Evolutionary conservation across 2,797 vertebrate species (phyloP), one percentile per base, ranked within the genome.

Genomic region (Rhabdophis nuchalis): DNA sequence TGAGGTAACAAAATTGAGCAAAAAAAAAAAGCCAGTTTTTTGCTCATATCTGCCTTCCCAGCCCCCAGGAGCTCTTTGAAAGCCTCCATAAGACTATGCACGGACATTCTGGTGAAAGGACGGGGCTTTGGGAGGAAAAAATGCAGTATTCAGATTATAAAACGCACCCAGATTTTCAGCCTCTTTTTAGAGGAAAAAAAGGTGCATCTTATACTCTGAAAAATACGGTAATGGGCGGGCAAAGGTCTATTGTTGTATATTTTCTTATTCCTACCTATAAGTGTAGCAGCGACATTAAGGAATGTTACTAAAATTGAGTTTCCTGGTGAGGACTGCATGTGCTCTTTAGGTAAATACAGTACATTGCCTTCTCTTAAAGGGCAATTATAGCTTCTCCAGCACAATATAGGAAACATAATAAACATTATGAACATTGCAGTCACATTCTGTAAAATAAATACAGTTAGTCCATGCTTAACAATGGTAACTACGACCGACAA

Each of bases 261-360:
- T 72, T 54, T 54, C 32, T 87, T 54, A 56, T n/a, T 93, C 61
- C 41, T 93, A 85, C 23, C 93, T 90, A 58, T 64, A 50, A 87
- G 77, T 93, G 68, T 92, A 92, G 32, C 5, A 12, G 58, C 93
- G 90, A 57, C 58, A 56, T 95, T 93, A 88, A 57, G 60, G 77
- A 93, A 90, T 94, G 94, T 92, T 93, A 93, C 89, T 85, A 0
- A 14, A 94, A 93, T 41, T 64, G 94, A 88, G 41, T 88, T 82
- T 82, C 58, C 13, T 77, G 87, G n/a, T 10, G n/a, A 86, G 61
- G 32, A 86, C 23, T 61, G 18, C 0, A 36, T 32, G 2, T 36
- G 18, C 11, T 23, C 12, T 53, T 14, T 82, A 58, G 14, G 25
- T 90, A 23, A 61, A 53, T 85, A 20, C 60, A 57, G 36, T 85